phyloP scores from a whole-genome alignment of 2,888 invertebrate genomes.

The Vesta saturnalis region DNA sequence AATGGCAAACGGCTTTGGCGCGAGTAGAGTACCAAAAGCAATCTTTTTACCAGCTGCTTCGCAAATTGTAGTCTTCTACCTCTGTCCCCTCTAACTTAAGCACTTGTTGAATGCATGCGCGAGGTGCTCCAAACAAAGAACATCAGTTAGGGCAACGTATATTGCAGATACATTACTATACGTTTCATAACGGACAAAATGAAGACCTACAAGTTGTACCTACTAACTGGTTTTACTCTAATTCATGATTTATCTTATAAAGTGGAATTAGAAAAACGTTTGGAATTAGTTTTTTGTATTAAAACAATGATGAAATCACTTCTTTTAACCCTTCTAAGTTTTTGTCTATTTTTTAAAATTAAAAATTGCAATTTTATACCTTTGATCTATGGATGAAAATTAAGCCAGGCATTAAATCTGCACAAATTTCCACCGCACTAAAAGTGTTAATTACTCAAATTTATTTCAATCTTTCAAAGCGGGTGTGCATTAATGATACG shows the following conservation, averaged over 20 bases:
- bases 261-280: constrained; percentile 18
- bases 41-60: constrained; percentile 53
- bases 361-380: too few species aligned
- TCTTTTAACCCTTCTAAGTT: too few species aligned
- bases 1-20: constrained; percentile 31
- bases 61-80: constrained; percentile 46
- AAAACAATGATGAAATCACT: too few species aligned
- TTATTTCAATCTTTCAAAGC: too few species aligned
- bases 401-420: too few species aligned
- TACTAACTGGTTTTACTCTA: constrained; percentile 23
- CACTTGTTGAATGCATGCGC: constrained; percentile 59
- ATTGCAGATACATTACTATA: constrained; percentile 20
- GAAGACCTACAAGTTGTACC: constrained; percentile 26
- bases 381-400: too few species aligned
- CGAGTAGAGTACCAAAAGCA: constrained; percentile 13
- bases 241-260: constrained; percentile 9
- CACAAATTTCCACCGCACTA: too few species aligned
- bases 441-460: too few species aligned
- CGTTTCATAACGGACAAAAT: constrained; percentile 44
- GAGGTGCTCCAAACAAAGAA: constrained; percentile 55
- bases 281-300: too few species aligned
- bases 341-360: too few species aligned
- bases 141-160: constrained; percentile 41
- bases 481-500: too few species aligned
- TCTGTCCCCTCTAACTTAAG: constrained; percentile 45